Evolutionary conservation across 2,797 vertebrate species (phyloP), one percentile per base, ranked within the genome.

Genomic region (Poeciliopsis presidionis): DNA sequence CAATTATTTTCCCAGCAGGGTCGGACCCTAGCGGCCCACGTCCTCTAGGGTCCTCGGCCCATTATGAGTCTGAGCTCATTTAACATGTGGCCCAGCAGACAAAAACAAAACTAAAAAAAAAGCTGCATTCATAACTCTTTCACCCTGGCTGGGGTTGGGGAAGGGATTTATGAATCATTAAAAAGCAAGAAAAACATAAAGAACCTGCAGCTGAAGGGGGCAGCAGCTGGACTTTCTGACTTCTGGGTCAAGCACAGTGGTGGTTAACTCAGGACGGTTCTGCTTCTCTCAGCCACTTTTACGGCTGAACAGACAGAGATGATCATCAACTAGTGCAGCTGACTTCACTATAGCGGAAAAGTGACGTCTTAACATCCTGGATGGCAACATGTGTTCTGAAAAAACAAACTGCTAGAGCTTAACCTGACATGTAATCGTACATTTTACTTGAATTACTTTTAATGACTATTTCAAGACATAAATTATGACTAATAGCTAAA

Each of bases 11-110:
- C 83, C 79, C 78, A 80, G 83, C 87, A 69, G 83, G 76, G 77
- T 74, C 4, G 1, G 65, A 65, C 81, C 33, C 33, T 33, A 33
- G 72, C 81, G 78, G 77, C 71, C 73, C 74, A 0, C 72, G 53
- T 88, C 82, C 91, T 88, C 86, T 82, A 77, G 90, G 91, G 92
- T 90, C 86, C 72, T 85, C 79, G 82, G 84, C 78, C 73, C 2
- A 11, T 88, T 88, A 88, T 87, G 86, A 90, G 89, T 88, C 82
- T 51, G 70, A 51, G 13, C 74, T 90, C 84, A 91, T 92, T 91
- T 87, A 87, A 90, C 81, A 75, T 63, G 55, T 73, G 74, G 82
- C 82, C 81, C 76, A 0, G 85, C 79, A 90, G 78, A 84, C 78
- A 13, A 69, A 25, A 45, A 70, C 5, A 25, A 39, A 43, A 67